Evolutionary conservation across 2,797 vertebrate genomes (phyloP).

Genomic region (Acanthopagrus latus): DNA sequence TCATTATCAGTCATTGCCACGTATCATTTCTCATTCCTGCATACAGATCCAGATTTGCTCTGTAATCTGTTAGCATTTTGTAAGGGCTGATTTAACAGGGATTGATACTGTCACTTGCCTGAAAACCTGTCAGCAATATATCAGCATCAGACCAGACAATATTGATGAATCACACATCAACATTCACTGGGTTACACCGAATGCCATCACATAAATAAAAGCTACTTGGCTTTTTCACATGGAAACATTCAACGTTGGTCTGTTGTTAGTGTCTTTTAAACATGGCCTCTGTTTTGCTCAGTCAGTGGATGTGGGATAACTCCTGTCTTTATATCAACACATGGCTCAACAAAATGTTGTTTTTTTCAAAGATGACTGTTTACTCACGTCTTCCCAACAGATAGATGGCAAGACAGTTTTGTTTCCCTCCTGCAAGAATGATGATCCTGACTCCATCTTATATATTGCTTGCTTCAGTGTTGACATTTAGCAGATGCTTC

Average conservation of each 20-base stretch:
- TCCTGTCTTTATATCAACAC: no score
- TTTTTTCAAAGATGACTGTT: no score
- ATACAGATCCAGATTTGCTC: constrained; percentile 10
- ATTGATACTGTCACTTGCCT: neutral
- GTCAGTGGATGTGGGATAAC: no score
- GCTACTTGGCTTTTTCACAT: neutral
- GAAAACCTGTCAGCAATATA: neutral
- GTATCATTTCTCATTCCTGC: constrained; percentile 14
- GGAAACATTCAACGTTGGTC: neutral
- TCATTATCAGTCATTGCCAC: constrained; percentile 6
- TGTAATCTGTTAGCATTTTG: constrained; percentile 11
- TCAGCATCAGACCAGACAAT: constrained; percentile 6
- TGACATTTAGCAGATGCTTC: no score
- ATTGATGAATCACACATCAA: neutral
- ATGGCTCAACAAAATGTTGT: no score
- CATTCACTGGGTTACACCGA: neutral
- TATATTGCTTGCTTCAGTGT: no score
- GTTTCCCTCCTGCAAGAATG: no score
- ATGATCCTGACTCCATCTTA: no score
- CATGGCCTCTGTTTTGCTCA: neutral
- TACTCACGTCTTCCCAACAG: no score
- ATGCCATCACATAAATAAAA: neutral
- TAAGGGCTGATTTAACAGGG: constrained; percentile 7
- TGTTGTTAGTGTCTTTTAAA: neutral
- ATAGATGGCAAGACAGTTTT: no score